phyloP scores from a whole-genome alignment of 2,888 invertebrate genomes.

The Gastracanthus pulcherrimus region DNA sequence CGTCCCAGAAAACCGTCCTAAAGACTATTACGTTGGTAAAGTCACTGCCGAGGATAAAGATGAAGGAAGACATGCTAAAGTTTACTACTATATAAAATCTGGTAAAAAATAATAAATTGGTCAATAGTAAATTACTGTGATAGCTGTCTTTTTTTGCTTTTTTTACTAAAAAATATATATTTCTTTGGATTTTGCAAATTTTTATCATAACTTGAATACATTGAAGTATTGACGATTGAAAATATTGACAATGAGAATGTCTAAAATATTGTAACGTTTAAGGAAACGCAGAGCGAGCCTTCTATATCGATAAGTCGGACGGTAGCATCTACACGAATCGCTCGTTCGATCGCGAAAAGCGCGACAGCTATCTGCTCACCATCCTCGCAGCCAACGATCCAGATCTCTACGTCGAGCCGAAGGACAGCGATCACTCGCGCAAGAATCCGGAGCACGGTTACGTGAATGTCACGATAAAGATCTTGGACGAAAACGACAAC shows the following conservation, averaged over 20 bases:
- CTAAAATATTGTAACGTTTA: conserved; percentile 64
- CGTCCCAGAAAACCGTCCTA: conserved; percentile 84
- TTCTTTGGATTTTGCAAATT: no score
- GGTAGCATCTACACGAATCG: conserved; percentile 89
- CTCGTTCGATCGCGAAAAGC: conserved; percentile 89
- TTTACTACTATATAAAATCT: conserved; percentile 89
- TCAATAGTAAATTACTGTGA: not conserved
- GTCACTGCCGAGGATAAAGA: conserved; percentile 88
- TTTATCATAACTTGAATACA: no score
- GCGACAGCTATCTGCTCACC: conserved; percentile 86
- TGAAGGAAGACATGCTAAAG: conserved; percentile 88
- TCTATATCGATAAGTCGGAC: conserved; percentile 88
- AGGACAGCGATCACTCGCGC: conserved; percentile 67
- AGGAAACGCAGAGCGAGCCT: conserved; percentile 88
- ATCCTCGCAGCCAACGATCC: conserved; percentile 92
- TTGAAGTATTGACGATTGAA: no score
- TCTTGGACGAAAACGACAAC: conserved; percentile 92
- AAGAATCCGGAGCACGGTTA: conserved; percentile 82
- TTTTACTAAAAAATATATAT: no score
- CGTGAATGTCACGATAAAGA: conserved; percentile 84
- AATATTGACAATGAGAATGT: no score
- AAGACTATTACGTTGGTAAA: conserved; percentile 79
- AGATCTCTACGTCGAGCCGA: conserved; percentile 82
- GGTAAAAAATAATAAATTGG: conserved; percentile 62
- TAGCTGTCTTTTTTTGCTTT: no score